Evolutionary conservation across 1,140 invertebrate species (phyloP), one percentile per base, ranked within the genome.

Genomic region (Drosophila saltans): DNA sequence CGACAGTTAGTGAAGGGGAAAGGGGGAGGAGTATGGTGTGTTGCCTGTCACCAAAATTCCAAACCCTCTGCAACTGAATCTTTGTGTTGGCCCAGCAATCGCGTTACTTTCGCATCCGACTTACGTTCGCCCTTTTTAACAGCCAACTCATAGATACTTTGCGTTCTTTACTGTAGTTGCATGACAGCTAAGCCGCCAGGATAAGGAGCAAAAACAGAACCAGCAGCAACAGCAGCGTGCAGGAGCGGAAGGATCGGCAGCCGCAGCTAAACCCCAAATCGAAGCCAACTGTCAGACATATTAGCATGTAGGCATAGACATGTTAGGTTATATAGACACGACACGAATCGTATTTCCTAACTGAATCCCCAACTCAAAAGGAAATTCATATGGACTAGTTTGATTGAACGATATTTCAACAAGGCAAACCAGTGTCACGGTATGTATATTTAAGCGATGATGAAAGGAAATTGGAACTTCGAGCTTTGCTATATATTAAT

Each of bases 211-310:
- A 41, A 61, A 61, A 16, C n/a, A 48, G 56, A 41, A n/a, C 58
- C 21, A 64, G 57, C 21, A 43, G 26, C 21, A 39, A 62, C 28
- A 30, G 10, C 40, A 28, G 30, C 9, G 24, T 33, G 3, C 39
- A 66, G 3, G 26, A 66, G 26, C 61, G 16, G 24, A 30, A 56
- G 52, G 62, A 58, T n/a, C 28, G 40, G 33, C 61, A 61, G 43
- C 55, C 59, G 26, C 5, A 59, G 30, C 10, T 52, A 59, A 70
- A 59, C 33, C 77, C 83, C 76, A 78, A 81, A 77, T 75, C 69
- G 71, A 85, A 78, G 74, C 81, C 80, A 88, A 88, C 80, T 86
- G 83, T 86, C 83, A 86, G 83, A 73, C 83, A 83, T 86, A 88
- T 88, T 88, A 86, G 80, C 83, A 89, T 88, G 76, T 77, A 83